Evolutionary conservation across 2,797 vertebrate genomes (phyloP).

Genomic region (Galagoides demidoff): DNA sequence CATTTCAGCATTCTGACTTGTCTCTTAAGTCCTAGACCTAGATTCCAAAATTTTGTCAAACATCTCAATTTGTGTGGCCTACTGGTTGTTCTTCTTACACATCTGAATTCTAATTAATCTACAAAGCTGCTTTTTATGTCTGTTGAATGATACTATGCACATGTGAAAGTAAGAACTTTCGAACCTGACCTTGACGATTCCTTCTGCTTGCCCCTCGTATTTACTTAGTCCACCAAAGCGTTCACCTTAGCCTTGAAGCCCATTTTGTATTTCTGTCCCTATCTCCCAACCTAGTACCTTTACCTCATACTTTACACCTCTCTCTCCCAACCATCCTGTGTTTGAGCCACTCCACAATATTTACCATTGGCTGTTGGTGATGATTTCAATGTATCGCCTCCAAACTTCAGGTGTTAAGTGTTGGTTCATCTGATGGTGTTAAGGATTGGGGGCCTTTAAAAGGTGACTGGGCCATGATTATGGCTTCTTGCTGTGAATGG

Average conservation of each 20-base stretch:
- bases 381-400: neutral
- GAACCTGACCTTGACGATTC: neutral
- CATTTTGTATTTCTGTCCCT: neutral
- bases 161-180: neutral
- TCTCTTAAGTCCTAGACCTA: neutral
- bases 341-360: neutral
- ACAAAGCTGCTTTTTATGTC: neutral
- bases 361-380: neutral
- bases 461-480: neutral
- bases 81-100: neutral
- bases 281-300: neutral
- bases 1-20: neutral
- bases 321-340: neutral
- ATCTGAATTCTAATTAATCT: neutral
- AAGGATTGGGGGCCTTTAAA: neutral
- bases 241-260: neutral
- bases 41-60: neutral
- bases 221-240: neutral
- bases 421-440: neutral
- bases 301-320: neutral
- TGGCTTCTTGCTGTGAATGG: neutral
- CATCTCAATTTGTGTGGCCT: neutral
- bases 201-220: neutral
- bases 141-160: accelerated
- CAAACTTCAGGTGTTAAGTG: neutral